These are phyloP conservation scores for Tribolium castaneum DNA, from an alignment of 1,140 invertebrate species.

Conservation along the genomic window DNA sequence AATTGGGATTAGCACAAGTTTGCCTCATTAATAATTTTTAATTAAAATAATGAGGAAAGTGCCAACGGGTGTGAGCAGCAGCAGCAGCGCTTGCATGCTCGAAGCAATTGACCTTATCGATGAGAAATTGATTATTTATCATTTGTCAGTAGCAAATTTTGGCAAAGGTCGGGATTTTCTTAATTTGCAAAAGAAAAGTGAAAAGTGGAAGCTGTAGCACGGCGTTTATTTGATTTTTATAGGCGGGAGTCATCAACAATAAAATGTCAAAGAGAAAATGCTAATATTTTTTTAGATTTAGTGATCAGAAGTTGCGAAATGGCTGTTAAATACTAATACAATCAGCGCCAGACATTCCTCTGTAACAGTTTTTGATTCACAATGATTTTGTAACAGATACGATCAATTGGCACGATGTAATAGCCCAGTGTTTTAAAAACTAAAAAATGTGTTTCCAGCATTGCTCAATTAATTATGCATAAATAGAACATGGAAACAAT, in stretches of 20 bases:
- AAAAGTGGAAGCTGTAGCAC: neutral
- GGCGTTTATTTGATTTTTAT: neutral
- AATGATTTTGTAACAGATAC: neutral
- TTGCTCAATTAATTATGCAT: too few species aligned
- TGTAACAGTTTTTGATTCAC: neutral
- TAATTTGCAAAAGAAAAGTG: too few species aligned
- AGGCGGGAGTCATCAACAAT: neutral
- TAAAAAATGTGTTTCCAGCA: too few species aligned
- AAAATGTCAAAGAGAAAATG: neutral
- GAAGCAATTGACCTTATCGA: slow-evolving; percentile 9
- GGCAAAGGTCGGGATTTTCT: too few species aligned
- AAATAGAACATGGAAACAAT: too few species aligned
- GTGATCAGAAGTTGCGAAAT: neutral
- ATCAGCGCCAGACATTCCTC: neutral
- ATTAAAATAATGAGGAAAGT: slow-evolving; percentile 9
- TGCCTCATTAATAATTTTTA: neutral
- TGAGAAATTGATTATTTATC: slow-evolving; percentile 4
- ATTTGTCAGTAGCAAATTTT: neutral
- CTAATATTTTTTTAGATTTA: neutral
- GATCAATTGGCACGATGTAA: neutral
- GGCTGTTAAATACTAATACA: neutral
- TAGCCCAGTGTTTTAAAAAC: too few species aligned
- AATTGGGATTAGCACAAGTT: neutral
- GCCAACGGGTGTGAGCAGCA: neutral
- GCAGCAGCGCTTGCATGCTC: neutral